Conservation (phyloP, 2,888 invertebrate species). For the Drosophila seclusa region DNA sequence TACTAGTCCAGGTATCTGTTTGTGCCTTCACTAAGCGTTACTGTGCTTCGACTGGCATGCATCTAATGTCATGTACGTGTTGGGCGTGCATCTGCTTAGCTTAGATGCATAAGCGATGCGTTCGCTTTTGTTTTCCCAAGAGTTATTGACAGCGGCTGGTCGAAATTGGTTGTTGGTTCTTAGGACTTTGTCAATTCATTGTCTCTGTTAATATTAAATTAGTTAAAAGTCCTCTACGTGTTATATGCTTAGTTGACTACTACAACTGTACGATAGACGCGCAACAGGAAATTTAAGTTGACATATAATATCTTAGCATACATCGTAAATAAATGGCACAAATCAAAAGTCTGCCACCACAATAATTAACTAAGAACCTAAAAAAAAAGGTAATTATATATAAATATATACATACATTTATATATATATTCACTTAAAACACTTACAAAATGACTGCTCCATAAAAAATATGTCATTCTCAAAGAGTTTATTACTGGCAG, state of each 20-base stretch:
- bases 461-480: background rate
- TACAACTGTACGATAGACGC: background rate
- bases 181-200: background rate
- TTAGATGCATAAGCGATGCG: conserved; percentile 38
- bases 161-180: background rate
- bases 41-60: conserved; percentile 30
- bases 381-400: too few relatives aligned
- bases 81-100: conserved; percentile 49
- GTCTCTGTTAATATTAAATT: background rate
- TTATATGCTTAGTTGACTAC: background rate
- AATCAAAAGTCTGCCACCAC: background rate
- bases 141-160: background rate
- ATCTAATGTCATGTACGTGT: conserved; percentile 59
- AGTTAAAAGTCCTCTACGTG: background rate
- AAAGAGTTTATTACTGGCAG: background rate
- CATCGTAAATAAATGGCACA: background rate
- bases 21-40: conserved; percentile 13
- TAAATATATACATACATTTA: too few relatives aligned
- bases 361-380: background rate
- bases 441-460: background rate
- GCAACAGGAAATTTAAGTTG: background rate
- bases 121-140: background rate
- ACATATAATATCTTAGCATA: background rate
- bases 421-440: background rate
- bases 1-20: background rate